Evolutionary conservation across 37 sponge, comb jelly and placozoan species (phyloP).

Genomic region (Spongilla lacustris): DNA sequence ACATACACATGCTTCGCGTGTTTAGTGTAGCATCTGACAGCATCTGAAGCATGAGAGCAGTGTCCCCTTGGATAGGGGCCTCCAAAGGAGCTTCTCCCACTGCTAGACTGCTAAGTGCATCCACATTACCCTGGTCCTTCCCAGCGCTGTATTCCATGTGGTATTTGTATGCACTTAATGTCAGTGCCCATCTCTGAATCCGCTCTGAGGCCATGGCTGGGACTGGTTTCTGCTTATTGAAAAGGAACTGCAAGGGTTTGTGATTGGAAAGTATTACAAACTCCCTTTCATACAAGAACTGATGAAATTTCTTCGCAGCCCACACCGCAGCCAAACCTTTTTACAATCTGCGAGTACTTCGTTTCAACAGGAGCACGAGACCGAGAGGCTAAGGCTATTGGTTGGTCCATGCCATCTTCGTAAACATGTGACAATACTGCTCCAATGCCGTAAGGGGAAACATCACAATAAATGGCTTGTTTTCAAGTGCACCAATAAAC

Average conservation of each 20-base stretch:
- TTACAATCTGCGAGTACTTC: conserved; percentile 32
- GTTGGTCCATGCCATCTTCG: conserved; percentile 16
- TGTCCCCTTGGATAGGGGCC: conserved; percentile 24
- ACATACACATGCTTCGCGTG: no score
- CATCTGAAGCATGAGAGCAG: conserved; percentile 1
- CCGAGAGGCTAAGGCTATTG: conserved; percentile 31
- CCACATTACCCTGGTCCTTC: conserved; percentile 24
- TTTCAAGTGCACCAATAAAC: not conserved
- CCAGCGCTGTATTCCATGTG: conserved; percentile 35
- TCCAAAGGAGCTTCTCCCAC: conserved; percentile 9
- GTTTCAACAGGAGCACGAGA: conserved; percentile 19
- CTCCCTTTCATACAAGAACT: conserved; percentile 7
- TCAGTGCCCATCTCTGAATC: conserved; percentile 45
- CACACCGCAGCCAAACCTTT: conserved; percentile 28
- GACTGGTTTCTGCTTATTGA: not conserved
- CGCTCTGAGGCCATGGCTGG: conserved; percentile 42
- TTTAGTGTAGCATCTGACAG: conserved; percentile 2
- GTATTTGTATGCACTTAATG: conserved; percentile 36
- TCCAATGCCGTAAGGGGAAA: conserved; percentile 48
- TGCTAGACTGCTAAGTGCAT: conserved; percentile 39
- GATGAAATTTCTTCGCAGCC: conserved; percentile 28
- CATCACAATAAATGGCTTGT: conserved; percentile 12
- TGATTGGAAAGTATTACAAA: conserved; percentile 41
- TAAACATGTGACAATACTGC: conserved; percentile 43
- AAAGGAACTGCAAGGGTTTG: conserved; percentile 40